phyloP scores from a whole-genome alignment of 2,888 invertebrate genomes.

The Papilio gigon region DNA sequence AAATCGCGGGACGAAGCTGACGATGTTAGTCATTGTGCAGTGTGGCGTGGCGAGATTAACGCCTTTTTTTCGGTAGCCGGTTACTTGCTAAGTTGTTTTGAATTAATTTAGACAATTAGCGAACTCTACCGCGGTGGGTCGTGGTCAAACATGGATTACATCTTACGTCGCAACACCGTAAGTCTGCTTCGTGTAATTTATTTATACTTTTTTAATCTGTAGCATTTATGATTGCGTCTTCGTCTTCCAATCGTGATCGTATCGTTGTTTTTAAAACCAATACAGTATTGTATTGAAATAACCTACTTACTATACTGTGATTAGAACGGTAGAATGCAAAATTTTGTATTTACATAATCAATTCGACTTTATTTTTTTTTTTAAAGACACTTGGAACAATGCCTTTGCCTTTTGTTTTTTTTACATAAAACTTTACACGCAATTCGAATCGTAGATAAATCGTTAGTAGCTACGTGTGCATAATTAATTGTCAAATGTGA shows the following conservation, averaged over 20 bases:
- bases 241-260: constrained; percentile 10
- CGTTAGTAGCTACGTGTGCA: constrained; percentile 25
- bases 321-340: constrained; percentile 34
- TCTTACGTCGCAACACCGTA: constrained; percentile 51
- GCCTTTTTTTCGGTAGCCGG: constrained; percentile 59
- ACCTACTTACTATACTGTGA: constrained; percentile 27
- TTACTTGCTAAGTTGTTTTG: constrained; percentile 57
- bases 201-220: constrained; percentile 25
- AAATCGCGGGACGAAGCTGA: constrained; percentile 60
- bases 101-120: constrained; percentile 75
- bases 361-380: constrained; percentile 26
- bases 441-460: constrained; percentile 35
- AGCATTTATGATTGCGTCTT: constrained; percentile 2
- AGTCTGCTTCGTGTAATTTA: constrained; percentile 46
- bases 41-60: constrained; percentile 54
- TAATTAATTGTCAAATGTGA: constrained; percentile 32
- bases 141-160: constrained; percentile 70
- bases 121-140: constrained; percentile 61
- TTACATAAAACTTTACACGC: constrained; percentile 26
- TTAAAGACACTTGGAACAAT: constrained; percentile 35
- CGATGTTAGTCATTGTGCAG: constrained; percentile 54
- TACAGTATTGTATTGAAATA: constrained; percentile 10
- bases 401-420: constrained; percentile 34
- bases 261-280: not conserved
- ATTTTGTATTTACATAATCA: constrained; percentile 35